Evolutionary conservation across 2,888 invertebrate genomes (phyloP).

Genomic region (Drosophila putrida): DNA sequence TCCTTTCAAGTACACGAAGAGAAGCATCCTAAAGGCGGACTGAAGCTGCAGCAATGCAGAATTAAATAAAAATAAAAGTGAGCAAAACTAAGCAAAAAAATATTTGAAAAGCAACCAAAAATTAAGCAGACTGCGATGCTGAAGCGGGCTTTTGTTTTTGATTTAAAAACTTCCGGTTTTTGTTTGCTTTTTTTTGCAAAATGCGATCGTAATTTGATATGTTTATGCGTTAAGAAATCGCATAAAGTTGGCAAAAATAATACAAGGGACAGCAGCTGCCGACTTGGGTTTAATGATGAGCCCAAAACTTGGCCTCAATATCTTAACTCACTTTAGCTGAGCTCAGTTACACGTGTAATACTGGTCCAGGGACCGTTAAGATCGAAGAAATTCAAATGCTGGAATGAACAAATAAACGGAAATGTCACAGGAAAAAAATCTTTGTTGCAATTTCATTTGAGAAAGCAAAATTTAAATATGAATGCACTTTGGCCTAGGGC

Average conservation of each 20-base stretch:
- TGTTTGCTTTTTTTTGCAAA: constrained; percentile 19
- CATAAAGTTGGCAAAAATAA: constrained; percentile 54
- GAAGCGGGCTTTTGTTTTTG: constrained; percentile 46
- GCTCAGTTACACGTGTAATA: constrained; percentile 33
- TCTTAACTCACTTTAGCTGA: not conserved
- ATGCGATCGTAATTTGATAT: constrained; percentile 73
- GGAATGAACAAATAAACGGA: constrained; percentile 67
- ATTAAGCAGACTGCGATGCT: constrained; percentile 21
- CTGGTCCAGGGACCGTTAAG: constrained; percentile 28
- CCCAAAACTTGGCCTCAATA: constrained; percentile 3
- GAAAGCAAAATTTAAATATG: constrained; percentile 53
- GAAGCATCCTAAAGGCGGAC: constrained; percentile 33
- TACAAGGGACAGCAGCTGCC: constrained; percentile 54
- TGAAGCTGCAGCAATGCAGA: constrained; percentile 17
- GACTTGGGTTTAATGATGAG: constrained; percentile 24
- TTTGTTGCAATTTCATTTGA: constrained; percentile 60
- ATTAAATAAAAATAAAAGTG: constrained; percentile 2
- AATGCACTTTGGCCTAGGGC: constrained; percentile 59
- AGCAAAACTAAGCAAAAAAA: constrained; percentile 4
- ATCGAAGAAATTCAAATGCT: constrained; percentile 23
- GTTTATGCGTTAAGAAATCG: constrained; percentile 70
- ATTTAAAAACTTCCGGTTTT: constrained; percentile 75
- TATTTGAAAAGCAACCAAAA: constrained; percentile 17
- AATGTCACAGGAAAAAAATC: constrained; percentile 59
- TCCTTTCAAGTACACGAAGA: constrained; percentile 39